Conservation (phyloP, 2,888 invertebrate species). For the Eledona agricola region DNA sequence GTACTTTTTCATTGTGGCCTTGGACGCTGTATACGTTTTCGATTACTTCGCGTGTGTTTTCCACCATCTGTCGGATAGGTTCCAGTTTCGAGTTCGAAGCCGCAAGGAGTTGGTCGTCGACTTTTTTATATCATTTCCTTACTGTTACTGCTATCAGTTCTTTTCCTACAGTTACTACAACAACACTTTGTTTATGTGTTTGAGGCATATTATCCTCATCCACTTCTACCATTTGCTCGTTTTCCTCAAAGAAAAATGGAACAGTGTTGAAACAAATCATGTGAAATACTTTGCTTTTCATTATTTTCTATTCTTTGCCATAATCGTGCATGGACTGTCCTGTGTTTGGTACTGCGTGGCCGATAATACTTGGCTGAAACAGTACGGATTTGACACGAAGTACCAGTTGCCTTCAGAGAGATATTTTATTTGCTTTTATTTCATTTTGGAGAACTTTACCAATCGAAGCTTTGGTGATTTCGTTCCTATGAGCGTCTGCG, state of each 20-base stretch:
- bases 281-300: constrained; percentile 65
- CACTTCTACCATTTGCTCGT: constrained; percentile 63
- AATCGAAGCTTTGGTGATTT: constrained; percentile 43
- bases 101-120: constrained; percentile 6
- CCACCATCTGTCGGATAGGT: no score
- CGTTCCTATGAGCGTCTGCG: constrained; percentile 24
- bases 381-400: no score
- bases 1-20: neutral
- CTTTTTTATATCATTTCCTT: constrained; percentile 15
- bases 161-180: neutral
- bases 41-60: neutral
- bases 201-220: constrained; percentile 60
- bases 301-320: constrained; percentile 62
- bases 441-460: constrained; percentile 64
- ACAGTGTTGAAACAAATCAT: constrained; percentile 64
- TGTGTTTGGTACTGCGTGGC: constrained; percentile 65
- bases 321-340: constrained; percentile 64
- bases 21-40: constrained; percentile 7
- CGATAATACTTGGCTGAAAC: constrained; percentile 1
- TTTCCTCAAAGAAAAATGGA: constrained; percentile 63
- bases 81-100: neutral
- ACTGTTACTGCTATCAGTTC: constrained; percentile 12
- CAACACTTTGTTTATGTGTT: constrained; percentile 24
- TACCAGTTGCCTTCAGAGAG: constrained; percentile 56
- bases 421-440: constrained; percentile 65